Base-by-base conservation (phyloP, 2,888 invertebrate genomes). In the Pollenia griseotomentosa region DNA sequence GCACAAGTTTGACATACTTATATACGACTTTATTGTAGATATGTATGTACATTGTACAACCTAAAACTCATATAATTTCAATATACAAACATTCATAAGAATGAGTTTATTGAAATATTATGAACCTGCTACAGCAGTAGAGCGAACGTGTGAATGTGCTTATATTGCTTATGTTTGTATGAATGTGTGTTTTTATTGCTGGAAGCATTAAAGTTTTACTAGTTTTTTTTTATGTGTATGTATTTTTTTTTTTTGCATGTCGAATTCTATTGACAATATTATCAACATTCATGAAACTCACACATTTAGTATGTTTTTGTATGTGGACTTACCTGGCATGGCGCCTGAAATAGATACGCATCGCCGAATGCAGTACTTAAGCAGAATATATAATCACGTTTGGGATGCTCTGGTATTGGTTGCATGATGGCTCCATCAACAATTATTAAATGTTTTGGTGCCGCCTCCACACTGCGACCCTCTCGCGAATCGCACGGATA, bases 351-450 rank as follows among this genome's bases (percentile, higher is more conserved):
- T 88, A 99, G 95, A 94, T 99, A 99, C 88, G 99, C 99, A 94
- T 99, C 99, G 89, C 99, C 99, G 94, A 99, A 99, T 74, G 98
- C 98, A 53, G 99, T 99, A 94, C 98, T 99, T 91, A 99, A 95
- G 93, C 99, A 99, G 95, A 99, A 99, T 94, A 99, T 98, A 94
- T 98, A 97, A 94, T 99, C 99, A 90, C 99, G 95, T 94, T 99
- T 98, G 19, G 99, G 99, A 94, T 99, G 99, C 94, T 99, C 99
- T n/a, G 99, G 99, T 92, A 99, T 98, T 70, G 99, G 98, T 94
- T 99, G 99, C 97, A 98, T 98, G 94, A 99, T 98, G 90, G 98
- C 98, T 83, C 98, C 98, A 94, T 98, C 98, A 90, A 98, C 98
- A 92, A 98, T 98, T 94, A 98, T 98, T 93, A 98, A 96, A 94